These are phyloP conservation scores for Orthosia gracilis DNA, from an alignment of 2,888 invertebrate genomes.

Conservation along the genomic window DNA sequence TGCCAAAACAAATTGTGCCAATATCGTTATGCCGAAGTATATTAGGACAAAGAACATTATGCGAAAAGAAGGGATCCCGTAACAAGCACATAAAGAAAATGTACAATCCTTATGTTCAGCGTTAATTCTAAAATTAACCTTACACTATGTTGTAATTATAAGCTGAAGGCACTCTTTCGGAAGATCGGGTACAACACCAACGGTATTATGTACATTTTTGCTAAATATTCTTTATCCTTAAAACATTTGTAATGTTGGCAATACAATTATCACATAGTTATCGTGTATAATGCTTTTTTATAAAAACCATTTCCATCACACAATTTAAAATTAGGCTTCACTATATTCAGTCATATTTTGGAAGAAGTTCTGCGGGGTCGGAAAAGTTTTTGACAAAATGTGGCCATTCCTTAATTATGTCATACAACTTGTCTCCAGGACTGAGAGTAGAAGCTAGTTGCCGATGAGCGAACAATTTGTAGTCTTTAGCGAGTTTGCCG, in stretches of 20 bases:
- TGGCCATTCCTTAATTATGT: constrained; percentile 93
- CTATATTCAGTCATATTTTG: constrained; percentile 70
- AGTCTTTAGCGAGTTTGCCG: constrained; percentile 92
- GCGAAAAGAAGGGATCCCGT: too few relatives aligned
- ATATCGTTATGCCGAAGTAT: too few relatives aligned
- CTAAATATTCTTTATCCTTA: not conserved
- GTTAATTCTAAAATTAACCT: not conserved
- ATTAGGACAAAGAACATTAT: too few relatives aligned
- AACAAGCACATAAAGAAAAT: constrained; percentile 3
- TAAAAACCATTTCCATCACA: constrained; percentile 16
- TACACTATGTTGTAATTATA: not conserved
- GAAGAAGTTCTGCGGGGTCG: constrained; percentile 74
- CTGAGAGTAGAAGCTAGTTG: constrained; percentile 93
- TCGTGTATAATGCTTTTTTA: not conserved
- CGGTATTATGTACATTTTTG: constrained; percentile 15
- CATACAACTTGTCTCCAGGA: constrained; percentile 93
- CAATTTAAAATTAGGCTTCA: constrained; percentile 17
- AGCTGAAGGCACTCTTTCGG: constrained; percentile 4
- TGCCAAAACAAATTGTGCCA: too few relatives aligned
- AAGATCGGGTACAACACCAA: constrained; percentile 16
- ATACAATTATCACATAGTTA: constrained; percentile 12
- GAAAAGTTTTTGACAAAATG: constrained; percentile 90
- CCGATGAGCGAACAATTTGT: constrained; percentile 93
- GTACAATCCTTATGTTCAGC: not conserved
- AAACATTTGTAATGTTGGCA: constrained; percentile 12